These are phyloP conservation scores for Parasteatoda lunata DNA, from an alignment of 2,888 invertebrate genomes.

Conservation along the genomic window DNA sequence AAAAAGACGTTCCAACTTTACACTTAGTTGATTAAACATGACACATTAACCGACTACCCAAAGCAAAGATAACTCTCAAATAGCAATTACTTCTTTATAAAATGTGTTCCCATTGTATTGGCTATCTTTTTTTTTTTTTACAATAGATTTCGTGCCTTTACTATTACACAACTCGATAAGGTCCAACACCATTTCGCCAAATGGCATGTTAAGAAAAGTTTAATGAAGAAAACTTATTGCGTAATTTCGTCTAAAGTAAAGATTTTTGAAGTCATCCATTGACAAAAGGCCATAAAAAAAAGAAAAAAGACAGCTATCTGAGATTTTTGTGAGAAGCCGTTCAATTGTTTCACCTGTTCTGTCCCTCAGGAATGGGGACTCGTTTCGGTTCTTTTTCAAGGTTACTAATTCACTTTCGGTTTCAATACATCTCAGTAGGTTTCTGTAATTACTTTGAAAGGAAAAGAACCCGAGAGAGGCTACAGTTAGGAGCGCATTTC, in stretches of 20 bases:
- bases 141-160: not conserved
- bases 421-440: slow-evolving; percentile 50
- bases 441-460: slow-evolving; percentile 18
- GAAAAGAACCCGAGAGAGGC: not conserved
- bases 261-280: not conserved
- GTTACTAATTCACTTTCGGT: slow-evolving; percentile 42
- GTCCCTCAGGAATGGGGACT: not conserved
- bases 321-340: not conserved
- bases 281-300: not conserved
- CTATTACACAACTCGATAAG: not conserved
- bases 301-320: not conserved
- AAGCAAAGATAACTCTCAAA: not conserved
- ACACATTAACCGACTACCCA: not conserved
- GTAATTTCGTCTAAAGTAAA: not conserved
- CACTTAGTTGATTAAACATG: slow-evolving; percentile 2
- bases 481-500: not conserved
- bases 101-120: too few species aligned
- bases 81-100: not conserved
- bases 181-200: not conserved
- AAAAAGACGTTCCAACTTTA: not conserved
- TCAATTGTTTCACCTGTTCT: slow-evolving; percentile 2
- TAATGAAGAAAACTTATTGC: not conserved
- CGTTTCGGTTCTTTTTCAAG: slow-evolving; percentile 24
- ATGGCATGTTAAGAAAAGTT: not conserved
- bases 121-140: too few species aligned